These are phyloP conservation scores for Stomatorhinus ivindoensis DNA, from an alignment of 2,113 vertebrate genomes.

Conservation along the genomic window DNA sequence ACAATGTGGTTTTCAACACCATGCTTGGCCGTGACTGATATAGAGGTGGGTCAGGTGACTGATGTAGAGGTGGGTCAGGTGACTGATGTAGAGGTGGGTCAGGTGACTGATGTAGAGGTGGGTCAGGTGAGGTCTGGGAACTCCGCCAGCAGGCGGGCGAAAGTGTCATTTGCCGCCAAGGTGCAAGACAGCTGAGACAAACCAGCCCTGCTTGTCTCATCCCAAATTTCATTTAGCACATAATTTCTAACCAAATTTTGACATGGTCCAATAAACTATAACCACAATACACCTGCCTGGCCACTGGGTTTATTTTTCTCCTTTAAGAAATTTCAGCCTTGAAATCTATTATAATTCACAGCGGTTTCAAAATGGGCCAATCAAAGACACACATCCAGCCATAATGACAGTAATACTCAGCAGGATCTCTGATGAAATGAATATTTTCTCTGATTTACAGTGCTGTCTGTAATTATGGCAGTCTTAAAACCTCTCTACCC, in stretches of 20 bases:
- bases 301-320: too few species aligned
- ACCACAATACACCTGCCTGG: neutral
- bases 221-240: neutral
- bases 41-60: too few species aligned
- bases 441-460: neutral
- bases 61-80: too few species aligned
- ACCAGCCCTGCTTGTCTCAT: neutral
- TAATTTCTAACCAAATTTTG: neutral
- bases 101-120: too few species aligned
- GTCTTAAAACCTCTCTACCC: constrained; percentile 23
- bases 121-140: too few species aligned
- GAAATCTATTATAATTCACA: neutral
- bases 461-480: neutral
- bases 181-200: too few species aligned
- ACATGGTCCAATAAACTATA: neutral
- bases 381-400: neutral
- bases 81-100: too few species aligned
- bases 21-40: too few species aligned
- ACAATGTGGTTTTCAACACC: too few species aligned
- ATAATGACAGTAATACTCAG: neutral
- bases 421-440: neutral
- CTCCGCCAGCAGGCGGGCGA: too few species aligned
- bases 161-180: too few species aligned
- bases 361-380: neutral
- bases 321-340: neutral